Conservation (phyloP, 1,140 invertebrate genomes). For the Solenopsis invicta region DNA sequence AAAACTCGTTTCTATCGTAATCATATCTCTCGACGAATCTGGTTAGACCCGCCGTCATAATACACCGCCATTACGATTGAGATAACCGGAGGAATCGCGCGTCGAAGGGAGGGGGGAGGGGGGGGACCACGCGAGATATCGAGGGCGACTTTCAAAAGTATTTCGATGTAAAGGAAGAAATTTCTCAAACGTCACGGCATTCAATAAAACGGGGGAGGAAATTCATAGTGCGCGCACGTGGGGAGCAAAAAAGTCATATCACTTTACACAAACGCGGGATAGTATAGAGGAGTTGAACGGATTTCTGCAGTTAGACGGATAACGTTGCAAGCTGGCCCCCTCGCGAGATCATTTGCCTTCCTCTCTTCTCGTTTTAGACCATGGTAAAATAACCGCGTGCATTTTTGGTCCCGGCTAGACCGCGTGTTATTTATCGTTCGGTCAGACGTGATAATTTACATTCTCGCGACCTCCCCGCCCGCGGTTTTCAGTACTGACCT, state of each 20-base stretch:
- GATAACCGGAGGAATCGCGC: conserved; percentile 54
- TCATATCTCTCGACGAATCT: conserved; percentile 62
- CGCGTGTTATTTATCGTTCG: conserved; percentile 78
- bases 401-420: conserved; percentile 63
- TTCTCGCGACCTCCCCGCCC: conserved; percentile 43
- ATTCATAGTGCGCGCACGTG: background rate
- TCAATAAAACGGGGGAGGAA: conserved; percentile 17
- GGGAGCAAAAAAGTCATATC: conserved; percentile 34
- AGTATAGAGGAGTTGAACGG: conserved; percentile 17
- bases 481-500: conserved; percentile 60
- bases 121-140: background rate
- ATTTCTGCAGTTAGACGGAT: conserved; percentile 44
- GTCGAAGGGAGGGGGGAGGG: background rate
- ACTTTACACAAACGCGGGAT: conserved; percentile 22
- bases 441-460: conserved; percentile 79
- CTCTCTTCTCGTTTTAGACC: conserved; percentile 34
- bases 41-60: conserved; percentile 48
- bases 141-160: conserved; percentile 30
- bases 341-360: conserved; percentile 29
- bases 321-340: conserved; percentile 3
- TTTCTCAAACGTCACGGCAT: conserved; percentile 50
- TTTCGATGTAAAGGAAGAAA: conserved; percentile 20
- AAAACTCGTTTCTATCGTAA: conserved; percentile 65
- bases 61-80: conserved; percentile 61
- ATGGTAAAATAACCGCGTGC: conserved; percentile 13